Evolutionary conservation across 2,797 vertebrate genomes (phyloP), one percentile per base, ranked within the genome.

Genomic region (Enteromius paludinosus): DNA sequence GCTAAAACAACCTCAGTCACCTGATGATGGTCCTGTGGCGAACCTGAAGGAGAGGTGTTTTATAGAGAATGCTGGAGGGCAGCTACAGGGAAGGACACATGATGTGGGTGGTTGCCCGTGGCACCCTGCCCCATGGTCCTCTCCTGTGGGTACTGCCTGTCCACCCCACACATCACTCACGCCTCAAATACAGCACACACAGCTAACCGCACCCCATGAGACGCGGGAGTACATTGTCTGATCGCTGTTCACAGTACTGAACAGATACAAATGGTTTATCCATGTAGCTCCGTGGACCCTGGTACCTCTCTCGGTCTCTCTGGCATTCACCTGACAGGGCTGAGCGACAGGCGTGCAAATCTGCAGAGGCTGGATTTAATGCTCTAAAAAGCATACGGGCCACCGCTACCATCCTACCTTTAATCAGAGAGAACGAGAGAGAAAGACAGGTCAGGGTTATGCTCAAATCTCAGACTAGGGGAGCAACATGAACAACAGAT

Each of bases 231-330:
- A 78, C 86, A 87, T 28, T 81, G 80, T 79, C 81, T 82, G 77
- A 66, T 75, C 12, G 38, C 68, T 77, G 86, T 85, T 83, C 76
- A 86, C 79, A 87, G 83, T 86, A 90, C 85, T 86, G 86, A 89
- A 84, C 87, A 84, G 93, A 95, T 96, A 96, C 93, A 97, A 97
- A 98, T 97, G 96, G 95, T 94, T 95, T 97, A 94, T 96, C 92
- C 90, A 20, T 93, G 96, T 95, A 94, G 85, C 77, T 87, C 87
- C 64, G 87, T 89, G 88, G 91, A 91, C 94, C 93, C 89, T 84
- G 93, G 94, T 86, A 77, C 87, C 41, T 25, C 90, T 89, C 92
- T 89, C 87, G 86, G 85, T 86, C 92, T 92, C 83, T 85, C 88
- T 92, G 95, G 95, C 92, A 94, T 92, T 91, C 89, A 95, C 94